Base-by-base conservation (phyloP, 2,888 invertebrate genomes). In the Andricus quercusramuli region DNA sequence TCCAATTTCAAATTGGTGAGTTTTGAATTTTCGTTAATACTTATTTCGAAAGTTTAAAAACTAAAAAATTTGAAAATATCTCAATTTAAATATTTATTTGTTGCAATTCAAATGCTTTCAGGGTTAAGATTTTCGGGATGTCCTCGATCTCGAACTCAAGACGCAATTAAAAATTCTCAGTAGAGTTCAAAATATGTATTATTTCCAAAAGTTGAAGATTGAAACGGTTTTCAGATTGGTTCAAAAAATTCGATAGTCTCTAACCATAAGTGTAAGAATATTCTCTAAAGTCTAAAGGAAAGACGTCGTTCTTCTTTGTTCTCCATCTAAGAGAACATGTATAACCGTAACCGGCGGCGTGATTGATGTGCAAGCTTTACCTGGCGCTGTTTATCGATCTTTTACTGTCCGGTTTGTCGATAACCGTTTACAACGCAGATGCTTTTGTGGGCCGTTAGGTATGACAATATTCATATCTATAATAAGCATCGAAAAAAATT, bases 301-400 rank as follows among this genome's bases (percentile, higher is more conserved):
- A 29, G 20, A 65, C 32, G 32, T 32, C 32, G 32, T 37, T 32
- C 17, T 20, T 65, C 66, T 67, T 37, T 67, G 67, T 41, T 67
- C 67, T 67, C 67, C 67, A 67, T 67, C n/a, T 67, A 65, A n/a
- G 41, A n/a, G 22, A 41, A 37, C 37, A 66, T 37, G 62, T 66
- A 66, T 37, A 66, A 66, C 17, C 32, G 78, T 68, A 68, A 79
- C 64, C 76, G 77, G 81, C 80, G 83, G 83, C 68, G 67, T 81
- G 83, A 81, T 80, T 83, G 83, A 82, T 81, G 83, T 83, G 67
- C 62, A 76, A 79, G 83, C 78, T 80, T 80, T 79, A 83, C 78
- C 79, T 41, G 80, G 77, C 59, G 78, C 76, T 76, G 78, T 82
- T 83, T 79, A 83, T 83, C 81, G 79, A 81, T 81, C 79, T 80